A percentile compares a stretch with the other conserved stretches of the same genome.
Evolutionary conservation across 64 coral and sea anemone species (phyloP).

Genomic region (Dendrophyllia cribrosa): DNA sequence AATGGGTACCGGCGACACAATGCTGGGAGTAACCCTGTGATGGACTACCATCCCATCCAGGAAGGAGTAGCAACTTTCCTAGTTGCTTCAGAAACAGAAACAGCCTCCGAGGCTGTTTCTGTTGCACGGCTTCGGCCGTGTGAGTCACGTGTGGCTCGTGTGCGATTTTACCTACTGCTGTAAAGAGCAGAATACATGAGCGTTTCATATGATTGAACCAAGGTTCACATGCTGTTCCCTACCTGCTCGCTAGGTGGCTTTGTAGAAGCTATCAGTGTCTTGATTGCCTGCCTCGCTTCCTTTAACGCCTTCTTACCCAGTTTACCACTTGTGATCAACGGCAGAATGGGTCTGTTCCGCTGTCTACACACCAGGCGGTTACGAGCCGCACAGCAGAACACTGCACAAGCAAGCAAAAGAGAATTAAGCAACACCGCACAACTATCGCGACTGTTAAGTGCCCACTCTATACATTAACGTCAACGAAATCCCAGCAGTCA

Average conservation of each 20-base stretch:
- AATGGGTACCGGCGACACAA: too few relatives aligned
- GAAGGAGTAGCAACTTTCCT: too few relatives aligned
- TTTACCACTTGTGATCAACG: slow-evolving; percentile 71
- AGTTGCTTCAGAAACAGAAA: too few relatives aligned
- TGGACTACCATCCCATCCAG: too few relatives aligned
- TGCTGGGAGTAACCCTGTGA: too few relatives aligned
- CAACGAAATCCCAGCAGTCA: too few relatives aligned
- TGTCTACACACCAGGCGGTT: slow-evolving; percentile 95
- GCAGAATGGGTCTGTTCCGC: slow-evolving; percentile 81
- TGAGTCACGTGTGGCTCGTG: too few relatives aligned
- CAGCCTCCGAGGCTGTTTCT: too few relatives aligned
- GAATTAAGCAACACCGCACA: neutral
- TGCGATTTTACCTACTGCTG: too few relatives aligned
- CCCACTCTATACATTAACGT: neutral
- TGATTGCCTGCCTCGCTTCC: slow-evolving; percentile 91
- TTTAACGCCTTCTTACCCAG: slow-evolving; percentile 83
- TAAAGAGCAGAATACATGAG: too few relatives aligned
- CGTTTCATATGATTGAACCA: too few relatives aligned
- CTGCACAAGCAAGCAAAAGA: slow-evolving; percentile 34
- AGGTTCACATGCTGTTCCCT: neutral
- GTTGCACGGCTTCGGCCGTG: too few relatives aligned
- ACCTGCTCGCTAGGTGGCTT: slow-evolving; percentile 95
- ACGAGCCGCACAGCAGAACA: slow-evolving; percentile 93
- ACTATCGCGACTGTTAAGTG: neutral
- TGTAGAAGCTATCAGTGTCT: slow-evolving; percentile 94